Evolutionary conservation across 2,797 vertebrate genomes (phyloP), one percentile per base, ranked within the genome.

Genomic region (Schizothorax lantsangensis): DNA sequence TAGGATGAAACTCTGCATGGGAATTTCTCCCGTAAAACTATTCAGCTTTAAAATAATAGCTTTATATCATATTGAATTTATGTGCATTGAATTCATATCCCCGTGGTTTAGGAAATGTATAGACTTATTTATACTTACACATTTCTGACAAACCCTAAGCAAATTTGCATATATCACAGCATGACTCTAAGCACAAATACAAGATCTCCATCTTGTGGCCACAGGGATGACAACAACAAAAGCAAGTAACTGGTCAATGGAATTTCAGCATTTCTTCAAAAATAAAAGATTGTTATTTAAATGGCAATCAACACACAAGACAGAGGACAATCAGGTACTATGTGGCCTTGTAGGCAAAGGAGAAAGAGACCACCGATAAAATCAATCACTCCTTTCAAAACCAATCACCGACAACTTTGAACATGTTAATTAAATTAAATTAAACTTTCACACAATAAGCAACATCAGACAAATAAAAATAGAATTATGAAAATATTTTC

Each of bases 181-280:
- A 43, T 33, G 49, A 68, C 49, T 52, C 4, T 68, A 52, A 79
- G 15, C 54, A 62, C n/a, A 62, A 52, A 77, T 64, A 38, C 86
- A 89, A 84, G 2, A 54, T 33, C 57, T 49, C 87, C 88, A 84
- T 85, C 89, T 88, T 79, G 89, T 90, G 89, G 82, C 30, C 54
- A 59, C 62, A 43, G 26, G 2, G 26, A 68, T 23, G 36, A 72
- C 15, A 17, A 23, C n/a, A 64, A n/a, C 11, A 68, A 69, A 52
- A 49, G 64, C 14, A 66, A 2, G 30, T 30, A 79, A 57, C 19
- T 59, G 14, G 5, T 40, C 14, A 19, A 40, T 36, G 64, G 17
- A 45, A 81, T 30, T 36, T 52, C 33, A 17, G 10, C 19, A 47
- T 81, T 81, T n/a, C 45, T 45, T 64, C 7, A 62, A 9, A 30